phyloP scores from a whole-genome alignment of 2,888 invertebrate genomes.

The Pseudolycoriella hygida region DNA sequence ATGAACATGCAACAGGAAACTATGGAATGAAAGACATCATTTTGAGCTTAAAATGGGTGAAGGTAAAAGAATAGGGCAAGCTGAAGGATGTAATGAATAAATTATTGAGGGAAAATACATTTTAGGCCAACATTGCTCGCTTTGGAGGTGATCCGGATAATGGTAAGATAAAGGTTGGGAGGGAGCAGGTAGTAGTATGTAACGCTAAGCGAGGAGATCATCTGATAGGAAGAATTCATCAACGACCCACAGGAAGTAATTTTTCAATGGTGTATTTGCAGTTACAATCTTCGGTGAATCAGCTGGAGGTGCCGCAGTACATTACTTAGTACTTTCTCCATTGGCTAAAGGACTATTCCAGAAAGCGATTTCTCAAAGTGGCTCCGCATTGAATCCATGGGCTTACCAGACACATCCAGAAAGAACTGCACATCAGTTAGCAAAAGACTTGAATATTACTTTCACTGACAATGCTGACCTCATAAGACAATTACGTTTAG shows the following conservation, averaged over 20 bases:
- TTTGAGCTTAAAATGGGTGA: slow-evolving; percentile 45
- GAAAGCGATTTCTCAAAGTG: slow-evolving; percentile 47
- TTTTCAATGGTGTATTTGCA: slow-evolving; percentile 1
- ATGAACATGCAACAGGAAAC: slow-evolving; percentile 47
- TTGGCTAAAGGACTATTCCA: slow-evolving; percentile 33
- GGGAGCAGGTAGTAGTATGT: too few relatives aligned
- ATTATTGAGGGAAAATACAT: too few relatives aligned
- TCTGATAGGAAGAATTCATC: too few relatives aligned
- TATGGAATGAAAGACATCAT: slow-evolving; percentile 52
- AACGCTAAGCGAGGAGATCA: too few relatives aligned
- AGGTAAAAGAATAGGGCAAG: too few relatives aligned
- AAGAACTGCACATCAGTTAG: slow-evolving; percentile 39
- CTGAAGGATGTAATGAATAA: too few relatives aligned
- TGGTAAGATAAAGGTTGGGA: too few relatives aligned
- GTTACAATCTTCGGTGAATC: slow-evolving; percentile 39
- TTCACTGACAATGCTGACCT: slow-evolving; percentile 21
- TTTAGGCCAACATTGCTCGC: slow-evolving; percentile 38
- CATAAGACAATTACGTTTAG: slow-evolving; percentile 5
- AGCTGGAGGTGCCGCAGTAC: slow-evolving; percentile 9
- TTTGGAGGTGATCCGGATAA: slow-evolving; percentile 52
- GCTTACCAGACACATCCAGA: slow-evolving; percentile 35
- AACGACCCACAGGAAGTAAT: too few relatives aligned
- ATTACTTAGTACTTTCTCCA: slow-evolving; percentile 9
- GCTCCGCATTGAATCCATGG: slow-evolving; percentile 40
- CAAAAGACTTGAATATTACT: slow-evolving; percentile 41